Evolutionary conservation across 2,113 vertebrate genomes (phyloP), one percentile per base, ranked within the genome.

Genomic region (Vidua macroura): DNA sequence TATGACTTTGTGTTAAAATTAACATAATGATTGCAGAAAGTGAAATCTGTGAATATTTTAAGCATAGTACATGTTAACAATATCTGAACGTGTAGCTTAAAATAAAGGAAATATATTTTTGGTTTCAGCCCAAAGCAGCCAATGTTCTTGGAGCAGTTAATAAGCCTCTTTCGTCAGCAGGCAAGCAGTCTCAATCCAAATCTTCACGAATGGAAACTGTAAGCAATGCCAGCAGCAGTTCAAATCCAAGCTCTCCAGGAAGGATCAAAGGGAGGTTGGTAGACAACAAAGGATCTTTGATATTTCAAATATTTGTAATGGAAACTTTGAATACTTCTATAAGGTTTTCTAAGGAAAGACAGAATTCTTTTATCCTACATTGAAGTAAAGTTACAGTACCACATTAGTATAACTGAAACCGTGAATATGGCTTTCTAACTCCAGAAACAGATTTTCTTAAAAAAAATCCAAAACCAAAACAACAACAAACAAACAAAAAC

Each of bases 131-230:
- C 68, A 99, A 99, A 98, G 99, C 99, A 48, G 98, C 99, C 68
- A 99, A 99, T 90, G 99, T 99, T 90, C 98, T 99, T 87, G 99
- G 99, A 41, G 99, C 99, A 33, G 98, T 99, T 83, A 99, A 99
- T 98, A 99, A 99, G 97, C 99, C 99, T 13, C 98, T 99, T 96
- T 98, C 99, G 31, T 98, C 99, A 82, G 99, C 99, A 75, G 99
- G 99, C 91, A 99, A 99, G 93, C 99, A 98, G 85, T 98, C 99
- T 86, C 99, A 99, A 94, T 99, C 98, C 93, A 99, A 99, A 98
- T 98, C 99, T 41, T 99, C 99, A 79, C 98, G 99, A 72, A 99
- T 99, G 99, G 99, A 99, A 97, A 99, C 99, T 51, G 98, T 98
- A 97, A 99, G 99, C 98, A 99, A 99, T 88, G 99, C 99, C 46